Conservation (phyloP, 1,140 invertebrate species). For the Dolichoris vasculosae region DNA sequence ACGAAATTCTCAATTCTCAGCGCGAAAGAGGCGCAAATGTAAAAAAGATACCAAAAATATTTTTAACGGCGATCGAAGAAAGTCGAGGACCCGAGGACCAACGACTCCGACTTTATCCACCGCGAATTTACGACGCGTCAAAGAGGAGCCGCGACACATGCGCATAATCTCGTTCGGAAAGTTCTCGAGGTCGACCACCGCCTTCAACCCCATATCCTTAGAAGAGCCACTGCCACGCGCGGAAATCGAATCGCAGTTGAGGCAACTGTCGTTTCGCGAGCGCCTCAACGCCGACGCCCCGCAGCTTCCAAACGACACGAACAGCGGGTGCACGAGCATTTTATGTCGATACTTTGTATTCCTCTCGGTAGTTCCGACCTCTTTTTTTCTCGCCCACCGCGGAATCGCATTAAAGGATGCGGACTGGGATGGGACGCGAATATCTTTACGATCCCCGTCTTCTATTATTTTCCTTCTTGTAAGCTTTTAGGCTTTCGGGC, state of each 20-base stretch:
- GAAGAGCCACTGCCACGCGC: not conserved
- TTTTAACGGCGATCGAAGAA: not conserved
- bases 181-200: constrained; percentile 32
- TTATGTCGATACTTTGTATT: constrained; percentile 1
- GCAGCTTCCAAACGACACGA: constrained; percentile 5
- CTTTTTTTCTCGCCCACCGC: not conserved
- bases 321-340: not conserved
- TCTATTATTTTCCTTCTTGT: constrained; percentile 4
- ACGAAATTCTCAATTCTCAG: too few species aligned
- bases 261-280: not conserved
- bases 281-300: not conserved
- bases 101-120: not conserved
- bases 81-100: not conserved
- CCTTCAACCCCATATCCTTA: not conserved
- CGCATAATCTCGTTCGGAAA: constrained; percentile 46
- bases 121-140: constrained; percentile 36
- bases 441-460: constrained; percentile 11
- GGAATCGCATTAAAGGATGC: not conserved
- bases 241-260: not conserved
- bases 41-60: not conserved
- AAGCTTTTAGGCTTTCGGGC: not conserved
- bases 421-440: too few species aligned
- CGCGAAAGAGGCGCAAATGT: not conserved
- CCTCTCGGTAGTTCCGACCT: not conserved
- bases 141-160: constrained; percentile 40